Evolutionary conservation across 2,797 vertebrate genomes (phyloP).

Genomic region (Diplodus sargus): DNA sequence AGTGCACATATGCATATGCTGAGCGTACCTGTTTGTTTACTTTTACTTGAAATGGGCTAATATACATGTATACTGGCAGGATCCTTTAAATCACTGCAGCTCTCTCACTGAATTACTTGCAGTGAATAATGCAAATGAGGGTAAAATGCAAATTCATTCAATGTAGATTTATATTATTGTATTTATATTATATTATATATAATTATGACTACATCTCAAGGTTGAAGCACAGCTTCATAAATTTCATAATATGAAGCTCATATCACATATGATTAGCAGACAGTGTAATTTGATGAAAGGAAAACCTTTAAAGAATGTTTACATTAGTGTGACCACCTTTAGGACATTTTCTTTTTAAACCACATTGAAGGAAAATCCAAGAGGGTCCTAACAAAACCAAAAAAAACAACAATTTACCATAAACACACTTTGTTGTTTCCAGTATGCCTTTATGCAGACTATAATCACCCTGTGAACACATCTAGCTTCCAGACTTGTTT

Average conservation of each 20-base stretch:
- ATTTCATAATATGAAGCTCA: neutral
- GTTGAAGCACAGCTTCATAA: neutral
- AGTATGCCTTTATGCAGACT: neutral
- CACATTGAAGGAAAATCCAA: neutral
- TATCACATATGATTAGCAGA: neutral
- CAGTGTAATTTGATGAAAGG: constrained; percentile 2
- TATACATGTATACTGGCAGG: neutral
- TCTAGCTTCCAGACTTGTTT: constrained; percentile 8
- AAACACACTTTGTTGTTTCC: constrained; percentile 14
- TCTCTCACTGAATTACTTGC: neutral
- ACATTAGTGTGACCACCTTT: neutral
- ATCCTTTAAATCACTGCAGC: neutral
- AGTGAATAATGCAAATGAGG: neutral
- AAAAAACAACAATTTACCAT: constrained; percentile 4
- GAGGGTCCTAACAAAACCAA: constrained; percentile 8
- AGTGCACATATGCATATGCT: neutral
- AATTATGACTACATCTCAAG: neutral
- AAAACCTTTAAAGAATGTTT: neutral
- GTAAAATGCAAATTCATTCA: neutral
- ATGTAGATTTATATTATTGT: neutral
- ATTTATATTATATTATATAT: no score
- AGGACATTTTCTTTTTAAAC: neutral
- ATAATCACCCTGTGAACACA: constrained; percentile 30
- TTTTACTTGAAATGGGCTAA: neutral
- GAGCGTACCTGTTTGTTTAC: neutral